These are phyloP conservation scores for Pyrrhia umbra DNA, from an alignment of 2,888 invertebrate species.

Conservation along the genomic window DNA sequence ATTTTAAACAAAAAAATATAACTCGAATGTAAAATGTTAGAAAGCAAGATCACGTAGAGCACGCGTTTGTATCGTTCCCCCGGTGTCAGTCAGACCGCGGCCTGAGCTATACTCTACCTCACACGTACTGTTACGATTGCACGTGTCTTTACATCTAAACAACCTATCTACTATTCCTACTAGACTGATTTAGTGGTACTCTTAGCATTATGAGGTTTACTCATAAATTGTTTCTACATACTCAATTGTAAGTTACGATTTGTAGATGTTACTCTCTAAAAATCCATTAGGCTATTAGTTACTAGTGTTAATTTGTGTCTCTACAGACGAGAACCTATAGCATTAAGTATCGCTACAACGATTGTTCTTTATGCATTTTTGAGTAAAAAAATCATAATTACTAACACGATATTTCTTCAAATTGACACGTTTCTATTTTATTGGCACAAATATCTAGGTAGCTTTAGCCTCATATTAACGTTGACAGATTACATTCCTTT, in stretches of 20 bases:
- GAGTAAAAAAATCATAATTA: constrained; percentile 63
- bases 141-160: constrained; percentile 76
- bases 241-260: constrained; percentile 76
- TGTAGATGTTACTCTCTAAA: constrained; percentile 71
- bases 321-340: constrained; percentile 67
- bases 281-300: constrained; percentile 68
- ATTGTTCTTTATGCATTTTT: constrained; percentile 82
- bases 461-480: constrained; percentile 76
- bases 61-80: background rate
- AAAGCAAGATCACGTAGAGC: background rate
- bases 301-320: constrained; percentile 66
- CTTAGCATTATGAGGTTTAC: constrained; percentile 78
- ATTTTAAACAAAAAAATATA: too few species aligned
- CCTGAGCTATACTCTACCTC: constrained; percentile 75
- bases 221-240: constrained; percentile 71
- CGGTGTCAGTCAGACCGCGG: constrained; percentile 58
- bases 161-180: constrained; percentile 83
- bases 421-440: constrained; percentile 83
- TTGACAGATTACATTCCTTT: constrained; percentile 68
- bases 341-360: constrained; percentile 83
- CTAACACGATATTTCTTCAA: constrained; percentile 74
- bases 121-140: constrained; percentile 78
- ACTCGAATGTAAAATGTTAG: constrained; percentile 1
- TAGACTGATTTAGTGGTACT: constrained; percentile 89
- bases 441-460: constrained; percentile 84